phyloP scores from a whole-genome alignment of 2,888 invertebrate genomes.

The Dolomedes plantarius region DNA sequence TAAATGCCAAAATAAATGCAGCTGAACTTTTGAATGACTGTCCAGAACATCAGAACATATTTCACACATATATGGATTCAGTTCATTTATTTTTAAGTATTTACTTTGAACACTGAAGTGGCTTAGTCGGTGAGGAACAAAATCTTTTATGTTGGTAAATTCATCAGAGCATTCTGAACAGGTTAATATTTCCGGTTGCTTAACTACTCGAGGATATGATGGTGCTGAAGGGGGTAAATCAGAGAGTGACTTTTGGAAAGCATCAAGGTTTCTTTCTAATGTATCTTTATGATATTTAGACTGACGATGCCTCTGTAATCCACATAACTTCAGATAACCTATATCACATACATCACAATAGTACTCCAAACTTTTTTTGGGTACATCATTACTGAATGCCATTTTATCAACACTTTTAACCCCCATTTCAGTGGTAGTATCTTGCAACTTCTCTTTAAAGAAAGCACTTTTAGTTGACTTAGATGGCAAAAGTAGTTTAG shows the following conservation, averaged over 20 bases:
- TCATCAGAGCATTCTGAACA: constrained; percentile 55
- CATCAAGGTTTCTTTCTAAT: constrained; percentile 32
- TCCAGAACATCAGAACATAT: constrained; percentile 52
- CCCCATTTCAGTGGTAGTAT: not conserved
- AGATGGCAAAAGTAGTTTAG: constrained; percentile 19
- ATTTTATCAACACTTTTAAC: not conserved
- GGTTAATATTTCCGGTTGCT: constrained; percentile 29
- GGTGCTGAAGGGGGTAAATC: constrained; percentile 31
- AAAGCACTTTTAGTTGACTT: not conserved
- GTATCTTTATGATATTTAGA: constrained; percentile 51
- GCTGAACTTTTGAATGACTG: constrained; percentile 46
- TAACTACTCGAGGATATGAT: not conserved
- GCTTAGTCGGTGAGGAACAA: constrained; percentile 63
- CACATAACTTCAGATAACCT: constrained; percentile 43
- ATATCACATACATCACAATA: constrained; percentile 60
- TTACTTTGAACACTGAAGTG: constrained; percentile 47
- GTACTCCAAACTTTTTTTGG: constrained; percentile 17
- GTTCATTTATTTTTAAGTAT: constrained; percentile 43
- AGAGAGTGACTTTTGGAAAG: constrained; percentile 30
- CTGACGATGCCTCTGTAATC: constrained; percentile 38
- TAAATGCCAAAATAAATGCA: constrained; percentile 65
- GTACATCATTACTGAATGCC: not conserved
- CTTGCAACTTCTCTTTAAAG: not conserved
- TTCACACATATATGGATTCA: constrained; percentile 57
- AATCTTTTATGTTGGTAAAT: constrained; percentile 46